These are phyloP conservation scores for Proteles cristata DNA, from an alignment of 2,113 vertebrate species.

Conservation along the genomic window DNA sequence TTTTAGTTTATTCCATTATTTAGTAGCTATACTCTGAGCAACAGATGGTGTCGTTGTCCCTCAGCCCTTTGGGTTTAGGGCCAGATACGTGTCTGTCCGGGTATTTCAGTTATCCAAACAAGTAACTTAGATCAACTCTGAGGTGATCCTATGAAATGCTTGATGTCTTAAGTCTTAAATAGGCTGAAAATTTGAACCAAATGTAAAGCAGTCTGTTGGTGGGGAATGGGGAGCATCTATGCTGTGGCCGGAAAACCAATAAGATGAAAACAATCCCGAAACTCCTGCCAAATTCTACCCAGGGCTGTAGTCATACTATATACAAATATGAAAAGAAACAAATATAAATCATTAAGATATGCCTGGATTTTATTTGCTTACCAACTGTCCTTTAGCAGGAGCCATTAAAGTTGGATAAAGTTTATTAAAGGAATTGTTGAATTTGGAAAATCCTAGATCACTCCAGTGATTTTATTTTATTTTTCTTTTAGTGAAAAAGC, in stretches of 20 bases:
- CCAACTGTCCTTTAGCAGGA: background rate
- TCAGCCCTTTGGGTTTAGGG: background rate
- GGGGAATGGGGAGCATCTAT: background rate
- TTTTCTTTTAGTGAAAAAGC: too few relatives aligned
- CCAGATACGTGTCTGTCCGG: background rate
- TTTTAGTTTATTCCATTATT: background rate
- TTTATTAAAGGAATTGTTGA: background rate
- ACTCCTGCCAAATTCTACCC: background rate
- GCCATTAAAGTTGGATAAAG: background rate
- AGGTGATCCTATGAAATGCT: background rate
- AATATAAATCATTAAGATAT: background rate
- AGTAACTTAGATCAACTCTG: background rate
- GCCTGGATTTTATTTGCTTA: background rate
- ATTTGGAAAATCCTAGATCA: background rate
- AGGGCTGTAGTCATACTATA: background rate
- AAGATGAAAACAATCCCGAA: background rate
- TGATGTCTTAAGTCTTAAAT: background rate
- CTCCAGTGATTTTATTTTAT: background rate
- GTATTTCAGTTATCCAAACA: conserved; percentile 33
- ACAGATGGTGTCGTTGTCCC: fast-evolving
- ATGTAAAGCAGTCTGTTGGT: background rate
- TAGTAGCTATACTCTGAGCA: background rate
- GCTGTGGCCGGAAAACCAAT: background rate
- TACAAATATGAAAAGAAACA: conserved; percentile 1
- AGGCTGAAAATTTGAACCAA: background rate